These are phyloP conservation scores for Dendroctonus valens DNA, from an alignment of 1,140 invertebrate genomes.

Conservation along the genomic window DNA sequence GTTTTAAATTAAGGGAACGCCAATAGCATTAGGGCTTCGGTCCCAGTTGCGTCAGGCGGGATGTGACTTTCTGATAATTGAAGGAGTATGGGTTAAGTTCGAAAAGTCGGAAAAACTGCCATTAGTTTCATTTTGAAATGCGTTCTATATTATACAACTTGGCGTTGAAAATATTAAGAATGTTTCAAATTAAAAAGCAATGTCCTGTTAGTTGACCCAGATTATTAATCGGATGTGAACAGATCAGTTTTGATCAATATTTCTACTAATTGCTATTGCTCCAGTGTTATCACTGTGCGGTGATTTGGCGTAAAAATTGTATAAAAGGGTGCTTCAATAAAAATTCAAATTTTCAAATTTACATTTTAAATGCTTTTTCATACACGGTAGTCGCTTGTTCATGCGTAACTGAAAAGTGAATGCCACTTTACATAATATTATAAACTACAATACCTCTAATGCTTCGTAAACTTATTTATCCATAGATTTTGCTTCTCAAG, in stretches of 20 bases:
- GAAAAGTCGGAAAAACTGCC: too few species aligned
- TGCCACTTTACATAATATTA: constrained; percentile 41
- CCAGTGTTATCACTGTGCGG: constrained; percentile 11
- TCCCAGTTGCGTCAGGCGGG: not conserved
- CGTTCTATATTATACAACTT: too few species aligned
- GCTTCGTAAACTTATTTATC: constrained; percentile 12
- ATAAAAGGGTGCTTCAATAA: constrained; percentile 40
- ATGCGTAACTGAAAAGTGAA: constrained; percentile 45
- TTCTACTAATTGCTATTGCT: not conserved
- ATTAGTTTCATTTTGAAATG: too few species aligned
- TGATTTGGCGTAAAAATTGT: constrained; percentile 28
- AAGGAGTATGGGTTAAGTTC: not conserved
- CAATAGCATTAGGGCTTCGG: constrained; percentile 14
- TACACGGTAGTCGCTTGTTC: constrained; percentile 42
- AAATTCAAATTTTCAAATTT: constrained; percentile 48
- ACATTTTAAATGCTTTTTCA: constrained; percentile 49
- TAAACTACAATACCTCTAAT: constrained; percentile 21
- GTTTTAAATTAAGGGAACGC: constrained; percentile 15
- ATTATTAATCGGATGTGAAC: too few species aligned
- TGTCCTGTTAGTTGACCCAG: too few species aligned
- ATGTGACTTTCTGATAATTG: not conserved
- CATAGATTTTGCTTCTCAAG: not conserved
- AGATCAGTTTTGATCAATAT: too few species aligned
- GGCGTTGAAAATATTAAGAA: too few species aligned
- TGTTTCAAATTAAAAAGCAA: too few species aligned